Conservation (phyloP, 2,888 invertebrate species). For the Syritta pipiens region DNA sequence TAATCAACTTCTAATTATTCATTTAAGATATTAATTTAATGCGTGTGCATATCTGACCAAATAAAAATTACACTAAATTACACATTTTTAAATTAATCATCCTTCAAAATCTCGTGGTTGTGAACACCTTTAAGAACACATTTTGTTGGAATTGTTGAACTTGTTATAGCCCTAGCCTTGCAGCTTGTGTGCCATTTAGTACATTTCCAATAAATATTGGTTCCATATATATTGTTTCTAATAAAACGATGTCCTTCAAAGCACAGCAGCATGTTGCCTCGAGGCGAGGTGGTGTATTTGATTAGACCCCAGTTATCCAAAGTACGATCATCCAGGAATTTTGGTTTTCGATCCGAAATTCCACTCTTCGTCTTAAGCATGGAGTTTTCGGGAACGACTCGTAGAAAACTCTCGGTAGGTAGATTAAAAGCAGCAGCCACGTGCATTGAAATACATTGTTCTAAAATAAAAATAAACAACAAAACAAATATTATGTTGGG, state of each 20-base stretch:
- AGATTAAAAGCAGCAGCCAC: constrained; percentile 40
- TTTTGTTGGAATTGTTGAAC: constrained; percentile 72
- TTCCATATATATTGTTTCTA: constrained; percentile 78
- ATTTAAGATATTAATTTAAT: background rate
- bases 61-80: background rate
- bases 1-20: too few species aligned
- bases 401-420: constrained; percentile 47
- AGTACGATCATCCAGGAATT: constrained; percentile 72
- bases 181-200: constrained; percentile 79
- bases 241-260: constrained; percentile 78
- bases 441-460: constrained; percentile 28
- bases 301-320: constrained; percentile 75
- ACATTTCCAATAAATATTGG: constrained; percentile 79
- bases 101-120: constrained; percentile 75
- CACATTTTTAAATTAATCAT: constrained; percentile 60
- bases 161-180: constrained; percentile 78
- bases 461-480: constrained; percentile 33
- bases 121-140: constrained; percentile 77
- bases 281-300: constrained; percentile 75
- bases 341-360: constrained; percentile 72
- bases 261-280: constrained; percentile 77
- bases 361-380: constrained; percentile 64
- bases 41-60: background rate
- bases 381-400: constrained; percentile 28
- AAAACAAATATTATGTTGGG: too few species aligned